These are phyloP conservation scores for Synergus umbraculus DNA, from an alignment of 2,888 invertebrate genomes.

Conservation along the genomic window DNA sequence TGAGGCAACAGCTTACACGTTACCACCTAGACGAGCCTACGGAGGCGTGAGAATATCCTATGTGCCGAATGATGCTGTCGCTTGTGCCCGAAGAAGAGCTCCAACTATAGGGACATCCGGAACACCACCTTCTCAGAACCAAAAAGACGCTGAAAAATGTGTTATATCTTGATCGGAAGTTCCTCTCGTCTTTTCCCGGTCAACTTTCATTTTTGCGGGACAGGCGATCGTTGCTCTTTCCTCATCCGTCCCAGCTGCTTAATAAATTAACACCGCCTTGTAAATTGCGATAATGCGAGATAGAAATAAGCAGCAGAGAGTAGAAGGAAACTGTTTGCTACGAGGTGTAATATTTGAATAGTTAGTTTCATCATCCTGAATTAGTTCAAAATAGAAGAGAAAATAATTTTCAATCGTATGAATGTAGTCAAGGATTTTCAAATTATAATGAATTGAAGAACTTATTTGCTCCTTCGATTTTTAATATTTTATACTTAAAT, in stretches of 20 bases:
- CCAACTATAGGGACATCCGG: conserved; percentile 55
- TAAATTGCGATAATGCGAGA: not conserved
- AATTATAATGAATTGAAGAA: not conserved
- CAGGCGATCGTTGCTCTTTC: not conserved
- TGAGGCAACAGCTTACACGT: conserved; percentile 91
- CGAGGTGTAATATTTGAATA: not conserved
- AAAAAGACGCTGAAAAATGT: conserved; percentile 89
- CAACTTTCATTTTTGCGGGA: not conserved
- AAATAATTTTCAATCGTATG: not conserved
- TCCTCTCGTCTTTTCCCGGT: not conserved
- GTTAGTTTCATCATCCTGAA: conserved; percentile 3
- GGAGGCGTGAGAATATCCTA: conserved; percentile 94
- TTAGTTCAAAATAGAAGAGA: conserved; percentile 4
- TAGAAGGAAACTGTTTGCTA: not conserved
- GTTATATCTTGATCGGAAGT: conserved; percentile 87
- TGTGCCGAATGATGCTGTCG: conserved; percentile 94
- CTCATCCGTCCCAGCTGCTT: not conserved
- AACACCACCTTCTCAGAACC: conserved; percentile 65
- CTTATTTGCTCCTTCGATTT: not conserved
- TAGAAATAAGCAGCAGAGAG: not conserved
- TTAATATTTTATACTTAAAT: not conserved
- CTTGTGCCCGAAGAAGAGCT: conserved; percentile 86
- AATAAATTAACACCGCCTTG: not conserved
- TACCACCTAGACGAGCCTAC: conserved; percentile 90
- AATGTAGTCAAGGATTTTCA: not conserved